Evolutionary conservation across 1,140 invertebrate genomes (phyloP), one percentile per base, ranked within the genome.

Genomic region (Berghia stephanieae): DNA sequence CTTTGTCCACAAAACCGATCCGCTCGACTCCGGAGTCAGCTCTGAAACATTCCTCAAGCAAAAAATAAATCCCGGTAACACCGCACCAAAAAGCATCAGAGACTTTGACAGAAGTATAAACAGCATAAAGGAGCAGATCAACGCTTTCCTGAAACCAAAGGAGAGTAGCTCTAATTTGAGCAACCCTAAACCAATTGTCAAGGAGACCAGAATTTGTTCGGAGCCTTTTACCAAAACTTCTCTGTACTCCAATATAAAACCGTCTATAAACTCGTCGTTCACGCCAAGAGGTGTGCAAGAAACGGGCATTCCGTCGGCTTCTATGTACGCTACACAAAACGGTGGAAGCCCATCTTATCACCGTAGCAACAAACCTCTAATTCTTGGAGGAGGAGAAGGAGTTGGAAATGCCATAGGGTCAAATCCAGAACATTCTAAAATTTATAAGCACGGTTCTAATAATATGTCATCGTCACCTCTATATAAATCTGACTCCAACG

Each of bases 151-250:
- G 13, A 36, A 72, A 55, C 31, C 24, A 34, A 34, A 21, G 3
- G 55, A 63, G 2, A 42, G 42, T n/a, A n/a, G n/a, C n/a, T n/a
- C n/a, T n/a, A n/a, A 27, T 3, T 57, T 5, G 38, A 43, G 1
- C 10, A 63, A n/a, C 3, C 55, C 10, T 42, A 3, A n/a, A 6
- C 8, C n/a, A 63, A 43, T n/a, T 18, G 36, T 31, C 2, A 24
- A 31, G 4, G 72, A 75, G 16, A 31, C 27, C 4, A 21, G 72
- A n/a, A 52, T 75, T n/a, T 75, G 72, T 24, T 75, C 72, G n/a
- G 72, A 75, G n/a, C 72, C 72, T 10, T 57, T 57, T 16, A 27
- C n/a, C n/a, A n/a, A n/a, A n/a, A n/a, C n/a, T n/a, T 43, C 2
- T 6, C 55, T 36, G 31, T 16, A 1, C 60, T 10, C 52, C 36